A percentile compares a stretch with the other conserved stretches of the same genome.
These are phyloP conservation scores for Bugulina stolonifera DNA, from an alignment of 2,888 invertebrate genomes.

Conservation along the genomic window DNA sequence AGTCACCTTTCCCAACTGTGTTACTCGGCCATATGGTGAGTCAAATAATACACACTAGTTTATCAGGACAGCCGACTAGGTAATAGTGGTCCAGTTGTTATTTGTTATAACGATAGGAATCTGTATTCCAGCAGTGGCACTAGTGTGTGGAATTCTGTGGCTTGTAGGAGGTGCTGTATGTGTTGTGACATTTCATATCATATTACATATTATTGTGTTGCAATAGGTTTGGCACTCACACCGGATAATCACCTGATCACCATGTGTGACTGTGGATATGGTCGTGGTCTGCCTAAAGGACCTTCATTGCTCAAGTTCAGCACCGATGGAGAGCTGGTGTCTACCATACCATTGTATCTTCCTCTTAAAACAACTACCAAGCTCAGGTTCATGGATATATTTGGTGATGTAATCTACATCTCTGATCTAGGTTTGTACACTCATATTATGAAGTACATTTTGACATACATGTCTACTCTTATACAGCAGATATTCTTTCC, in stretches of 20 bases:
- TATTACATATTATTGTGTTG: background rate
- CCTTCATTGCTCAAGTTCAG: slow-evolving; percentile 4
- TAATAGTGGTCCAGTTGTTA: too few relatives aligned
- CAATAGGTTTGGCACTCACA: background rate
- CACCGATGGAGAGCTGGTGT: background rate
- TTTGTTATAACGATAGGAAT: too few relatives aligned
- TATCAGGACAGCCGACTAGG: too few relatives aligned
- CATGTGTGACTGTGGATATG: slow-evolving; percentile 2
- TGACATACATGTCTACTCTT: too few relatives aligned
- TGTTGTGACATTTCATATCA: background rate
- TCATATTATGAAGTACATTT: too few relatives aligned
- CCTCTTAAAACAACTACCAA: background rate
- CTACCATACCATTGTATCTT: background rate
- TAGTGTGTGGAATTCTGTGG: background rate
- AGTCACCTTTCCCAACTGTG: too few relatives aligned
- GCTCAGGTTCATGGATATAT: background rate
- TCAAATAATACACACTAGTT: too few relatives aligned
- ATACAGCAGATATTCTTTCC: too few relatives aligned
- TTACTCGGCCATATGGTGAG: too few relatives aligned
- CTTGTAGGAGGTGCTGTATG: background rate
- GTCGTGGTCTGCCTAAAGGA: background rate
- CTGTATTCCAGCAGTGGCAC: background rate
- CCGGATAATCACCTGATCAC: background rate
- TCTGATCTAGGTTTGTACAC: background rate
- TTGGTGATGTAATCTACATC: background rate